Percentiles rank a stretch among this genome's conserved stretches.
phyloP scores from a whole-genome alignment of 2,888 invertebrate species.

The Eurois occulta region DNA sequence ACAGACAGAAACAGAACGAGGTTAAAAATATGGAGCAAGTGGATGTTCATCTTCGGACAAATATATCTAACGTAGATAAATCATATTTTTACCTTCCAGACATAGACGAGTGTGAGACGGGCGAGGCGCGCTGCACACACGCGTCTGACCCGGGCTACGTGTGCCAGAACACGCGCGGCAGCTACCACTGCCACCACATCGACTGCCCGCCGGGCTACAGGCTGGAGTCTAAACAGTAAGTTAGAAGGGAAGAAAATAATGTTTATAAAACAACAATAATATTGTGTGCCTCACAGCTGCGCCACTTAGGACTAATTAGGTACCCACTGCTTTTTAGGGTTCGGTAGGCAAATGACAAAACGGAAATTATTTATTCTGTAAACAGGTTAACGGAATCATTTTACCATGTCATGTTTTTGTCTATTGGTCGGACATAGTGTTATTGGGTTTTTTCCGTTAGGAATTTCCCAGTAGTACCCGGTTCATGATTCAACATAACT shows the following conservation, averaged over 20 bases:
- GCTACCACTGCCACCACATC: constrained; percentile 96
- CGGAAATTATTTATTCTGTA: no score
- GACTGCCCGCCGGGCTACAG: constrained; percentile 96
- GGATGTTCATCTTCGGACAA: background rate
- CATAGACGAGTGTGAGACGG: constrained; percentile 95
- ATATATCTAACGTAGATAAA: background rate
- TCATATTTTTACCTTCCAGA: constrained; percentile 70
- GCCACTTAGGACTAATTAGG: no score
- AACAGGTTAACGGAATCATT: no score
- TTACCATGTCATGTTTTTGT: no score
- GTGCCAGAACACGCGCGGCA: constrained; percentile 97
- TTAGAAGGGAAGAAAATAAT: background rate
- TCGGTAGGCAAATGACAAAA: no score
- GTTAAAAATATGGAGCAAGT: background rate
- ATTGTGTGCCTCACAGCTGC: no score
- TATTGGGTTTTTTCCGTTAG: no score
- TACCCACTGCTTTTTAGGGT: no score
- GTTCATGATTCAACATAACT: no score
- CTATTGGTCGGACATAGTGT: no score
- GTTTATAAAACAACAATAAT: no score
- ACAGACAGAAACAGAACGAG: background rate
- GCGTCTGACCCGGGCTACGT: constrained; percentile 92
- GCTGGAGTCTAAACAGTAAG: constrained; percentile 96
- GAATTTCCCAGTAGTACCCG: no score
- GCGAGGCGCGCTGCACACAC: constrained; percentile 93